Evolutionary conservation across 2,113 vertebrate genomes (phyloP), one percentile per base, ranked within the genome.

Genomic region (Gymnobelideus leadbeateri): DNA sequence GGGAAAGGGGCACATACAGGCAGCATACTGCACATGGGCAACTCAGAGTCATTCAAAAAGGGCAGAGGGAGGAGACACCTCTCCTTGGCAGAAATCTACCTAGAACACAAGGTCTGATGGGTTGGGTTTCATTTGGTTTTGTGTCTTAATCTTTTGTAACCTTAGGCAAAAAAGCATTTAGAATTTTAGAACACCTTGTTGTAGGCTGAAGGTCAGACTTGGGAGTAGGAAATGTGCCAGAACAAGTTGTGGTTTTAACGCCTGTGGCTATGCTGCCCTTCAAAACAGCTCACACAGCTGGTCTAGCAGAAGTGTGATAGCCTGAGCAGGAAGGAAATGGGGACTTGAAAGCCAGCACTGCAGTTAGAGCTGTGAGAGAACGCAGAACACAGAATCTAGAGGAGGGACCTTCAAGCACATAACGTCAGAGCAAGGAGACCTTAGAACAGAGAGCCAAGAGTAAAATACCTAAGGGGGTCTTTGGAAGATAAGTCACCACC

Each of bases 241-340:
- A n/a, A n/a, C 68, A 43, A 84, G 68, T 23, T 84, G 68, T 43
- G 19, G 19, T 84, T 84, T 84, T 84, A 43, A 84, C 19, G 6
- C 68, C n/a, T 84, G n/a, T 43, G 19, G 37, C 19, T 84, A 16
- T 23, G n/a, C 68, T 43, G n/a, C 19, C 68, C 68, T 43, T 84
- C 68, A 23, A 84, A 84, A 84, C n/a, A 43, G n/a, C 68, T 43
- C n/a, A 23, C 14, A 77, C 68, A 23, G n/a, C n/a, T 84, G n/a
- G 68, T 84, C 68, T 84, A 84, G n/a, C 68, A 84, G 68, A 43
- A 84, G 37, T 84, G 68, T 84, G 68, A 84, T 84, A 84, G n/a
- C 19, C n/a, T 43, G 37, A 84, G 68, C 68, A 84, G 68, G 68
- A 84, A 84, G 68, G 68, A 84, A 77, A 84, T 8, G 3, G 37